Evolutionary conservation across 2,797 vertebrate species (phyloP).

Genomic region (Natrix natrix): DNA sequence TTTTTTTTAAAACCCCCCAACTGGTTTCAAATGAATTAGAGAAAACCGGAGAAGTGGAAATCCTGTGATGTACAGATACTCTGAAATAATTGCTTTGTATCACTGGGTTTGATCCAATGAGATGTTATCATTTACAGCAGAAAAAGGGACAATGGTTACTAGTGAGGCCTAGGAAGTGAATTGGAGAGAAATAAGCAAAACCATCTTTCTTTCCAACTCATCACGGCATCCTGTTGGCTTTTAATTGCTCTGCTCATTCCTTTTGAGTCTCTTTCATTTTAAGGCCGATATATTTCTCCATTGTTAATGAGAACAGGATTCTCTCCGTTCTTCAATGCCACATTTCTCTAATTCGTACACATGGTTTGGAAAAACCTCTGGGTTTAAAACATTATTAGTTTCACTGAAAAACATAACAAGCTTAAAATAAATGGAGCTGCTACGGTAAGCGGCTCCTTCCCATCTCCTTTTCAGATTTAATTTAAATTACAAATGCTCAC

Average conservation of each 20-base stretch:
- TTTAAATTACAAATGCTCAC: conserved; percentile 67
- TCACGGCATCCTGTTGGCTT: neutral
- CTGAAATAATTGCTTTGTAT: neutral
- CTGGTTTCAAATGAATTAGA: neutral
- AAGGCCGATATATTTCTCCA: conserved; percentile 54
- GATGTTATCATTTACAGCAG: neutral
- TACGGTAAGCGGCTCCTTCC: neutral
- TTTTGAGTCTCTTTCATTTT: conserved; percentile 50
- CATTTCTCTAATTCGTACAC: conserved; percentile 53
- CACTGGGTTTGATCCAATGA: neutral
- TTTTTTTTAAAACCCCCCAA: neutral
- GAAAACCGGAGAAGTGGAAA: neutral
- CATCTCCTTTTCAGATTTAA: conserved; percentile 54
- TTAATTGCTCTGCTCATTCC: conserved; percentile 51
- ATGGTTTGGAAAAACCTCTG: conserved; percentile 52
- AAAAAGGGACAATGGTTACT: fast-evolving
- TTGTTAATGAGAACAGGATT: conserved; percentile 50
- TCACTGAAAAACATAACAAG: conserved; percentile 56
- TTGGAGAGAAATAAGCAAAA: neutral
- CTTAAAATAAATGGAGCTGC: conserved; percentile 57
- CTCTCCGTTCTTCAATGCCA: conserved; percentile 56
- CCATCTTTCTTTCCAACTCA: neutral
- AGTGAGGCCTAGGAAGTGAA: neutral
- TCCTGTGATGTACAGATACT: neutral
- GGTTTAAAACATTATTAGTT: conserved; percentile 66